phyloP scores from a whole-genome alignment of 2,797 vertebrate genomes.

The Neosilurus mollespiculum region DNA sequence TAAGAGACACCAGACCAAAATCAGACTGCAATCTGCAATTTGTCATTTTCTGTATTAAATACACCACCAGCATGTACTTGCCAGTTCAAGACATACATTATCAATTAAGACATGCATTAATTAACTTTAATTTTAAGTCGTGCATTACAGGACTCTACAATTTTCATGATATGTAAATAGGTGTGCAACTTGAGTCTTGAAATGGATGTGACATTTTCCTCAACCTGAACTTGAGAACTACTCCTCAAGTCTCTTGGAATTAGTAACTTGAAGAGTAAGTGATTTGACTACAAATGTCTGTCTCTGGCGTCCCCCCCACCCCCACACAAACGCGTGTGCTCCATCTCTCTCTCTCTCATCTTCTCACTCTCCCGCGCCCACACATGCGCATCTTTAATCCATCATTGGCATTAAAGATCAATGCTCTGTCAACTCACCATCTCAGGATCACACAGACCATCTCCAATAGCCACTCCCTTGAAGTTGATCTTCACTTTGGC shows the following conservation, averaged over 20 bases:
- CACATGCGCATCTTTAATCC: neutral
- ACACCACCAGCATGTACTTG: neutral
- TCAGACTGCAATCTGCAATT: neutral
- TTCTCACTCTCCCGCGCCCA: too few relatives aligned
- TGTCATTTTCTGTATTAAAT: neutral
- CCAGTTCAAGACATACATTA: neutral
- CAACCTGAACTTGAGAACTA: neutral
- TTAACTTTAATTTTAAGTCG: neutral
- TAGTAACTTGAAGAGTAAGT: neutral
- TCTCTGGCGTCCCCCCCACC: neutral
- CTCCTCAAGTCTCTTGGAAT: too few relatives aligned
- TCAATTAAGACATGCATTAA: neutral
- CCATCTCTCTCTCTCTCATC: neutral
- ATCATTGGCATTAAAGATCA: neutral
- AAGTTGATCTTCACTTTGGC: constrained; percentile 79
- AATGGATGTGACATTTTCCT: neutral
- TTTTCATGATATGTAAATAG: neutral
- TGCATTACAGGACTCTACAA: neutral
- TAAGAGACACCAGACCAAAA: neutral
- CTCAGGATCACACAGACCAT: constrained; percentile 84
- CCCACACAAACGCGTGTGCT: too few relatives aligned
- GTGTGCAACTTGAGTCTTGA: neutral
- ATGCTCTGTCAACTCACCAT: constrained; percentile 63
- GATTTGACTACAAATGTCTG: neutral
- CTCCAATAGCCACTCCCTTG: constrained; percentile 79